Percentiles rank a stretch among this genome's conserved stretches.
phyloP scores from a whole-genome alignment of 2,888 invertebrate species.

The Heliconius aoede region DNA sequence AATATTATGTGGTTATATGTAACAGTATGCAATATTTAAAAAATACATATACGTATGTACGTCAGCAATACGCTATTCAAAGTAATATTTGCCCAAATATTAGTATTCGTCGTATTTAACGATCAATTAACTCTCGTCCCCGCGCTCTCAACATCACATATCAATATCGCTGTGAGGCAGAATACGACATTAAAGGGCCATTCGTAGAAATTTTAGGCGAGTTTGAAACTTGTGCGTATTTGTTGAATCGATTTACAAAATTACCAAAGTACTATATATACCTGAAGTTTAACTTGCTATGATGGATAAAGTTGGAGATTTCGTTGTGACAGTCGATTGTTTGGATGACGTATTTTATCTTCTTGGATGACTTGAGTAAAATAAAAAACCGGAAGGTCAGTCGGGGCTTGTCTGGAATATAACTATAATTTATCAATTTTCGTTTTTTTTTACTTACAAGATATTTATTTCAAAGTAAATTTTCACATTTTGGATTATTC shows the following conservation, averaged over 20 bases:
- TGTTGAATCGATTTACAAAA: constrained; percentile 68
- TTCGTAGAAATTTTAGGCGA: constrained; percentile 60
- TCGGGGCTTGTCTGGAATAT: no score
- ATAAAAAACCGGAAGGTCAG: no score
- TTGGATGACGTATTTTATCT: constrained; percentile 17
- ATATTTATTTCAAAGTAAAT: no score
- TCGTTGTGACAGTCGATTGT: constrained; percentile 36
- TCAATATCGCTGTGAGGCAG: constrained; percentile 44
- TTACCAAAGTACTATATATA: constrained; percentile 52
- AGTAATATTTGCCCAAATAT: background rate
- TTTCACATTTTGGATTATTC: no score
- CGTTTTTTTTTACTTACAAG: no score
- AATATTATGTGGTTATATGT: no score
- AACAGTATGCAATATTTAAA: no score
- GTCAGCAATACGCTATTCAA: background rate
- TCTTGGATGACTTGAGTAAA: no score
- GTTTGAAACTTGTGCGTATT: constrained; percentile 64
- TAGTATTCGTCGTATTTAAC: background rate
- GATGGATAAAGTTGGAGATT: constrained; percentile 35
- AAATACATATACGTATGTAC: background rate
- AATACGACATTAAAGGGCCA: constrained; percentile 61
- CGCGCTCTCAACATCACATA: constrained; percentile 38
- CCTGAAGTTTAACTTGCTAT: constrained; percentile 47
- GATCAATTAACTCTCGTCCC: background rate
- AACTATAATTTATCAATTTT: no score